These are phyloP conservation scores for Penelope pileata DNA, from an alignment of 2,113 vertebrate genomes.

Conservation along the genomic window DNA sequence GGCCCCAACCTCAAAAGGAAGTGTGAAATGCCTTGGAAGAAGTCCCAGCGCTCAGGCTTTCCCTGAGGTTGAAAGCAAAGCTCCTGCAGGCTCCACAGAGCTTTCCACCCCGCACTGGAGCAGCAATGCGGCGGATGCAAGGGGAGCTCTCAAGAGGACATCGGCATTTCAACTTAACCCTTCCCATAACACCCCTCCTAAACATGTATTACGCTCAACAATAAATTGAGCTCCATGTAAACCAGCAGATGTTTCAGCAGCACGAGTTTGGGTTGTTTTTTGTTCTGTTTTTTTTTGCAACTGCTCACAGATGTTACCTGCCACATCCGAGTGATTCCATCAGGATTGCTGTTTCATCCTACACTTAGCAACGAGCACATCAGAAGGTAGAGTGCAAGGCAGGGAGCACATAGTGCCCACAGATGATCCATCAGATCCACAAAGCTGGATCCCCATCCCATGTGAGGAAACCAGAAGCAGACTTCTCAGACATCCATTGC, in stretches of 20 bases:
- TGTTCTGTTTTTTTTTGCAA: conserved; percentile 2
- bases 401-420: not conserved
- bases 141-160: not conserved
- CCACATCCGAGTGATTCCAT: not conserved
- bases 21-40: conserved; percentile 34
- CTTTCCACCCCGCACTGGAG: not conserved
- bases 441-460: not conserved
- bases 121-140: not conserved
- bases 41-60: conserved; percentile 5
- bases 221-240: not conserved
- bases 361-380: not conserved
- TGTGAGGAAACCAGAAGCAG: conserved; percentile 7
- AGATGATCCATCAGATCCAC: not conserved
- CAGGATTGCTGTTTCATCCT: not conserved
- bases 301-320: conserved; percentile 30
- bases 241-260: conserved; percentile 1
- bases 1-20: conserved; percentile 57
- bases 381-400: not conserved
- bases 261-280: not conserved
- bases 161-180: not conserved
- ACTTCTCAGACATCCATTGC: conserved; percentile 21
- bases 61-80: not conserved
- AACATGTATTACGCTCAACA: not conserved
- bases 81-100: conserved; percentile 32
- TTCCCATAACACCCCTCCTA: not conserved